Evolutionary conservation across 2,113 vertebrate species (phyloP).

Genomic region (Hassar affinis): DNA sequence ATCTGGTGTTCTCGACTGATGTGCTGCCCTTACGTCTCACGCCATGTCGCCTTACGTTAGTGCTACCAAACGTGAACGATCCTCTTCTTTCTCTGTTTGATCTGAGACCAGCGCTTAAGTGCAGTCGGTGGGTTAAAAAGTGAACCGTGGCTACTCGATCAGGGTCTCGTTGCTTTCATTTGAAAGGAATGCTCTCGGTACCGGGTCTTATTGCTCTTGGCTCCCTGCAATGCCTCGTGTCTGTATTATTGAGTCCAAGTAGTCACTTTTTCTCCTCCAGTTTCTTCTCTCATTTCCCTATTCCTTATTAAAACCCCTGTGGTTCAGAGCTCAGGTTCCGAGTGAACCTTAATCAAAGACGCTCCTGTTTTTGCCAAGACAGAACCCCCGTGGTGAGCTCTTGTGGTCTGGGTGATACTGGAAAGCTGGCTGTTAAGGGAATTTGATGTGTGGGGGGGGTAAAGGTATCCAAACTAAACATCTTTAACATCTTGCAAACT

Average conservation of each 20-base stretch:
- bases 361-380: slow-evolving; percentile 63
- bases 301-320: slow-evolving; percentile 56
- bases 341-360: slow-evolving; percentile 70
- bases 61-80: not conserved
- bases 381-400: slow-evolving; percentile 59
- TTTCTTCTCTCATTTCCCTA: slow-evolving; percentile 53
- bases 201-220: slow-evolving; percentile 78
- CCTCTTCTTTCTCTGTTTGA: not conserved
- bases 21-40: slow-evolving; percentile 16
- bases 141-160: slow-evolving; percentile 63
- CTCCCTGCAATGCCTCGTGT: slow-evolving; percentile 67
- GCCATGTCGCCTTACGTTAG: slow-evolving; percentile 18
- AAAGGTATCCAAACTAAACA: slow-evolving; percentile 12
- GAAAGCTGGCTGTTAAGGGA: slow-evolving; percentile 3
- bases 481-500: not conserved
- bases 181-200: slow-evolving; percentile 71
- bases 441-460: not conserved
- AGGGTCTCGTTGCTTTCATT: slow-evolving; percentile 66
- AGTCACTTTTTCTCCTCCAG: slow-evolving; percentile 35
- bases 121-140: slow-evolving; percentile 61
- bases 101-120: not conserved
- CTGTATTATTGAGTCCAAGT: slow-evolving; percentile 67
- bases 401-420: slow-evolving; percentile 61
- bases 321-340: slow-evolving; percentile 58
- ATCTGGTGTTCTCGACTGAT: slow-evolving; percentile 11